Base-by-base conservation (phyloP, 2,888 invertebrate genomes). In the Ethmia dodecea region DNA sequence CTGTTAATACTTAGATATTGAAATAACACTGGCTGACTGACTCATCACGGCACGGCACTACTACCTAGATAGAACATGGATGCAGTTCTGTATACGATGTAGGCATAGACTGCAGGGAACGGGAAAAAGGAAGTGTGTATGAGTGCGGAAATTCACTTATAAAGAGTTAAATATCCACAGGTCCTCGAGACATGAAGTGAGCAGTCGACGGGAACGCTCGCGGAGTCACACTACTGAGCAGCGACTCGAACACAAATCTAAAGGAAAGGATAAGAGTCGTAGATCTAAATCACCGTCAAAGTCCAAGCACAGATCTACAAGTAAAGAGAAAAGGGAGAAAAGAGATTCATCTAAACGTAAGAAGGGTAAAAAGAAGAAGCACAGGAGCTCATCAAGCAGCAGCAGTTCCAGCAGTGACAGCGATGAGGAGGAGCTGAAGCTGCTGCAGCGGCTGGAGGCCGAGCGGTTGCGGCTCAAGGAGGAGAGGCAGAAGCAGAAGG, bases 401-500 rank as follows among this genome's bases (percentile, higher is more conserved):
- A 70, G 71, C 13, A 66, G 67, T n/a, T 64, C 64, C 35, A 74
- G 62, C 18, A 86, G 88, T 13, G 88, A 87, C 3, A 72, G 75
- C 37, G 76, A 71, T 31, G 83, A 88, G 30, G 78, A 88, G 43
- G 91, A 91, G 8, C 61, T 92, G 0, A 90, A 91, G 55, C 61
- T 95, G 13, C 62, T 96, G 43, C 89, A 93, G 60, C 88, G 92
- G 49, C 71, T 96, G 10, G 92, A 94, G 57, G 89, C 91, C 0
- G 93, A 94, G 53, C 79, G 94, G 1, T 51, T 90, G 10, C 88
- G 89, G 32, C 83, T 90, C 24, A 75, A 89, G 5, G 89, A 93
- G 15, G 92, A 93, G 29, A 89, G 88, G 33, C 89, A 88, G 39
- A 89, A 89, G 2, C 86, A 90, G 37, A 96, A 95, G 52, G 94